These are phyloP conservation scores for Pao palembangensis DNA, from an alignment of 2,113 vertebrate species.

Conservation along the genomic window DNA sequence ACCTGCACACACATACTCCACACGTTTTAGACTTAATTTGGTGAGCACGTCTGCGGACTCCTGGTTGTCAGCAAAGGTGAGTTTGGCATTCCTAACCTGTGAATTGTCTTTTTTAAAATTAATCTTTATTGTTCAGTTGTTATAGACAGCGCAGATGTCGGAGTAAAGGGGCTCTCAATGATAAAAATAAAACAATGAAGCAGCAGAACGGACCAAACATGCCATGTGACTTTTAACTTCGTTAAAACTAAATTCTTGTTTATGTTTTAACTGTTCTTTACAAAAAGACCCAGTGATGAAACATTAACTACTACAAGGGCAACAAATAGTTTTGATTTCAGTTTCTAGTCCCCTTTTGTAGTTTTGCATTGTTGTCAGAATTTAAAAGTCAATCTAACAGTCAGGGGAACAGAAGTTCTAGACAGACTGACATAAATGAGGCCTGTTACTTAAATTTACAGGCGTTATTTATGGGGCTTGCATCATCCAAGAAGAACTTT, in stretches of 20 bases:
- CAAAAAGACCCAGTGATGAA: constrained; percentile 22
- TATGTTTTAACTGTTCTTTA: too few relatives aligned
- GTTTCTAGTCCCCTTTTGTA: not conserved
- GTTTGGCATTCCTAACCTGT: constrained; percentile 24
- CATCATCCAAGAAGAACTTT: constrained; percentile 50
- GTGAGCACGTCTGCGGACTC: constrained; percentile 44
- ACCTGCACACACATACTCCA: not conserved
- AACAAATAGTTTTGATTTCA: not conserved
- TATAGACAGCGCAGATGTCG: too few relatives aligned
- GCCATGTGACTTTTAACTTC: too few relatives aligned
- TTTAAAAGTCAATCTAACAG: not conserved
- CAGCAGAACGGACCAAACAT: too few relatives aligned
- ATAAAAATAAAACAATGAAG: too few relatives aligned
- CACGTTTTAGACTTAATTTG: constrained; percentile 37
- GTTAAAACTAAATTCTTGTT: too few relatives aligned
- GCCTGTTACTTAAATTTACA: constrained; percentile 28
- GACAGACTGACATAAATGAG: constrained; percentile 19
- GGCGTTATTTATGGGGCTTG: constrained; percentile 57
- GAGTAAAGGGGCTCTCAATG: too few relatives aligned
- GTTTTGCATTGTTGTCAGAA: constrained; percentile 31
- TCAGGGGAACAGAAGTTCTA: constrained; percentile 45
- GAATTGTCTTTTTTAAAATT: not conserved
- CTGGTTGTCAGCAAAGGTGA: constrained; percentile 67
- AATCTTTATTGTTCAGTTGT: not conserved
- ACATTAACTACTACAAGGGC: constrained; percentile 41